Conservation (phyloP, 2,888 invertebrate genomes). For the Coenonympha arcania region DNA sequence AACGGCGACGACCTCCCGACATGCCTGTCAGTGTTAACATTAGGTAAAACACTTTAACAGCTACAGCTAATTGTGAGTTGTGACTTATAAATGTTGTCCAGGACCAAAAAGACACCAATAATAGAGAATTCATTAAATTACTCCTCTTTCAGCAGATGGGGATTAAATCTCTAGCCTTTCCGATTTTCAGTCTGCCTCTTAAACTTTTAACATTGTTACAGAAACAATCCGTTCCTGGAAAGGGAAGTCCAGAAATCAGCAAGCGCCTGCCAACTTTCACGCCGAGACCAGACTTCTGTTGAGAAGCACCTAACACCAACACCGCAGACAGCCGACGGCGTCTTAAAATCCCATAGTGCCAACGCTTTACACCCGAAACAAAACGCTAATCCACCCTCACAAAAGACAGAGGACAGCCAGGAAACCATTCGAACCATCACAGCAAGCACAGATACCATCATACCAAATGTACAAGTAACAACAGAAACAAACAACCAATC, state of each 20-base stretch:
- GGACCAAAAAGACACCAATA: no score
- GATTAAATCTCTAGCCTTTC: no score
- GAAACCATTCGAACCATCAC: conserved; percentile 48
- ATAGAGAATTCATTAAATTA: no score
- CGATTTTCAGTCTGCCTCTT: neutral
- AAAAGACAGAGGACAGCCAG: conserved; percentile 46
- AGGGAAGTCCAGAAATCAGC: conserved; percentile 79
- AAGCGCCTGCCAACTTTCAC: conserved; percentile 72
- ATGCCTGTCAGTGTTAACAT: conserved; percentile 70
- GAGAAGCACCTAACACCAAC: conserved; percentile 49
- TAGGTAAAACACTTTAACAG: no score
- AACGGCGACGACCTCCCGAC: conserved; percentile 72
- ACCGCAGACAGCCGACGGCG: conserved; percentile 47
- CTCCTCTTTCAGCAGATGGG: no score
- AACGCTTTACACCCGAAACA: conserved; percentile 59
- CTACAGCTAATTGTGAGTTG: no score
- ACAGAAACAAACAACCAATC: neutral
- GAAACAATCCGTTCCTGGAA: conserved; percentile 71
- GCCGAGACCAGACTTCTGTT: conserved; percentile 50
- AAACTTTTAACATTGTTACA: conserved; percentile 25
- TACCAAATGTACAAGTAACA: conserved; percentile 38
- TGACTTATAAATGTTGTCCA: no score
- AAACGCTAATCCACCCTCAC: conserved; percentile 26
- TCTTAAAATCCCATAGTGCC: conserved; percentile 64
- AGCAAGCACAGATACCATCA: conserved; percentile 58